Conservation (phyloP, 2,113 vertebrate species). For the Bettongia penicillata region DNA sequence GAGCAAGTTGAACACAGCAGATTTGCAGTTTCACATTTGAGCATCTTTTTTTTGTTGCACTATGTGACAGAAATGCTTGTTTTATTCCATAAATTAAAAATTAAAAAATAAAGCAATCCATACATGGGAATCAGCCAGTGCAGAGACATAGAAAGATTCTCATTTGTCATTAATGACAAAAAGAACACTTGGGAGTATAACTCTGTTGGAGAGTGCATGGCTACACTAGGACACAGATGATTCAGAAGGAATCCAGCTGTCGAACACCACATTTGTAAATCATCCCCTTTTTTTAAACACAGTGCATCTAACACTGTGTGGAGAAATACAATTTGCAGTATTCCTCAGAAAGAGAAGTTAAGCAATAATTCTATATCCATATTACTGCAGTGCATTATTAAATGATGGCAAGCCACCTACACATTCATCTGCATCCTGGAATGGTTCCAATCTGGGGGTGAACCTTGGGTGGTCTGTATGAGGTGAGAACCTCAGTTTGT, state of each 20-base stretch:
- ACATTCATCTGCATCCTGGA: neutral
- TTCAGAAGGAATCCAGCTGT: neutral
- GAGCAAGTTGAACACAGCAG: neutral
- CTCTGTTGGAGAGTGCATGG: neutral
- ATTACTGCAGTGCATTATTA: neutral
- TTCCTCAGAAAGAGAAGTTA: neutral
- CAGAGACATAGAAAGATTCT: neutral
- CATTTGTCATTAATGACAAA: neutral
- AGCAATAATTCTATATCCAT: neutral
- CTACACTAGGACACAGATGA: neutral
- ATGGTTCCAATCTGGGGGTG: neutral
- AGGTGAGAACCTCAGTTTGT: neutral
- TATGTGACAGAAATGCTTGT: neutral
- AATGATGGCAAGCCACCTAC: neutral
- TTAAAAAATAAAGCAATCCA: neutral
- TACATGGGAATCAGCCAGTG: neutral
- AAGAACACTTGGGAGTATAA: neutral
- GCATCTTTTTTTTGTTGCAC: neutral
- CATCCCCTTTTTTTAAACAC: neutral
- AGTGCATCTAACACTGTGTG: neutral
- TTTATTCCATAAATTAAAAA: neutral
- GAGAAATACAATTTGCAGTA: neutral
- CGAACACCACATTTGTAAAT: neutral
- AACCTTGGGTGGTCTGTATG: slow-evolving; percentile 25
- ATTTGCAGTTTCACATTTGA: neutral